These are phyloP conservation scores for Amphibalanus amphitrite DNA, from an alignment of 1,140 invertebrate species.

Conservation along the genomic window DNA sequence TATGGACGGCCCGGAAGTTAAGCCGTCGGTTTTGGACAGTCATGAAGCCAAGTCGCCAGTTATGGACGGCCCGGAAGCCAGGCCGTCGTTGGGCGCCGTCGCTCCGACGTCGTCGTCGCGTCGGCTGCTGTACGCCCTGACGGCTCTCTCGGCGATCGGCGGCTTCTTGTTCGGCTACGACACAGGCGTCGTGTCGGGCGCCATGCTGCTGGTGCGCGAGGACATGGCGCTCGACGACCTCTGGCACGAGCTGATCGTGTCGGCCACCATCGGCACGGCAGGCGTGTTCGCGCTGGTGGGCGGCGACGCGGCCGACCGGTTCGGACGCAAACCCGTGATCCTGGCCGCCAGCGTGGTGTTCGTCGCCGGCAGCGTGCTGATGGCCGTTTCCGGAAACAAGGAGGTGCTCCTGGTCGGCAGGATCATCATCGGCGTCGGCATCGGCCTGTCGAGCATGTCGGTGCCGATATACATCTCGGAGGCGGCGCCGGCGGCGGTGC, in stretches of 20 bases:
- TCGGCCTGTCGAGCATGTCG: constrained; percentile 32
- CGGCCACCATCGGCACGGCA: constrained; percentile 29
- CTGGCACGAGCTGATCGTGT: no score
- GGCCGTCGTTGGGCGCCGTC: no score
- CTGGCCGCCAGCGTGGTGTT: constrained; percentile 37
- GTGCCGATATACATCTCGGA: constrained; percentile 41
- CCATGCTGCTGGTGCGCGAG: no score
- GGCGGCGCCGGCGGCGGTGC: constrained; percentile 30
- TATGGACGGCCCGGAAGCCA: no score
- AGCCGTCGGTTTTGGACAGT: no score
- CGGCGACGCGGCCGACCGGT: constrained; percentile 29
- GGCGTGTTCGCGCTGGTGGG: constrained; percentile 36
- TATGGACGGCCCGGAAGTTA: no score
- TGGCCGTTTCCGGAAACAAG: constrained; percentile 32
- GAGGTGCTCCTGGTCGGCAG: constrained; percentile 35
- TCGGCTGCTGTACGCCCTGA: constrained; percentile 18
- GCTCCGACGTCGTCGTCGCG: no score
- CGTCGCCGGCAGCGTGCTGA: constrained; percentile 34
- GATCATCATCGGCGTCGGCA: constrained; percentile 38
- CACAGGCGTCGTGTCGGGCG: no score
- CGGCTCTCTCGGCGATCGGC: constrained; percentile 36
- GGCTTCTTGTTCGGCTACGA: constrained; percentile 46
- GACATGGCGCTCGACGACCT: constrained; percentile 29
- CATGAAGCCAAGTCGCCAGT: no score
- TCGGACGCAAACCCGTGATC: constrained; percentile 38